phyloP scores from a whole-genome alignment of 2,797 vertebrate species.

The Falco naumanni region DNA sequence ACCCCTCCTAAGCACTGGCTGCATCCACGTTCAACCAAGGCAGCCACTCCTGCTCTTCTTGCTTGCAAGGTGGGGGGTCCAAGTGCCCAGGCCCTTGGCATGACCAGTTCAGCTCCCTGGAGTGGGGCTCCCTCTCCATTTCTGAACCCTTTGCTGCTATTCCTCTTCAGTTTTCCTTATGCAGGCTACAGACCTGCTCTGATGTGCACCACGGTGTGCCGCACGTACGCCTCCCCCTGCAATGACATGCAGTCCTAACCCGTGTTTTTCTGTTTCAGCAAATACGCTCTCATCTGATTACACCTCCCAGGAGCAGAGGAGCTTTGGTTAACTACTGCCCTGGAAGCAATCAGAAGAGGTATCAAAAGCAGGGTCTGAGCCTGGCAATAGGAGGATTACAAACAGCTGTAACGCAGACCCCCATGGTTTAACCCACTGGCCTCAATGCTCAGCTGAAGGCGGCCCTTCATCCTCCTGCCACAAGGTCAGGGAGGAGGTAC shows the following conservation, averaged over 20 bases:
- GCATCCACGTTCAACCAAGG: fast-evolving
- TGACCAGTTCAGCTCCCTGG: background rate
- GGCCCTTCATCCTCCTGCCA: background rate
- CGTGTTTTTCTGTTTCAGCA: background rate
- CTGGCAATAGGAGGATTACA: background rate
- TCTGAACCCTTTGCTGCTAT: background rate
- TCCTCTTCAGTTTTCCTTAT: background rate
- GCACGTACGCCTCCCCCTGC: fast-evolving
- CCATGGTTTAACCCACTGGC: background rate
- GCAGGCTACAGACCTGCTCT: background rate
- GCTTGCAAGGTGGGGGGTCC: background rate
- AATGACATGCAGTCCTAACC: background rate
- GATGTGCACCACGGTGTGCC: background rate
- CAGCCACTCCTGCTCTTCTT: background rate
- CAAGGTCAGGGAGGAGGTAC: background rate
- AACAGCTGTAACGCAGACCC: background rate
- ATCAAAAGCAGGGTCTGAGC: background rate
- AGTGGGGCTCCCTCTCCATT: background rate
- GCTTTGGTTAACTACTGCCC: background rate
- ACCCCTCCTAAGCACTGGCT: background rate
- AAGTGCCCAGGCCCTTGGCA: background rate
- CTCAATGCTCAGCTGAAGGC: background rate
- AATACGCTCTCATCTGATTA: background rate
- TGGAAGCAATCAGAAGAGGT: background rate
- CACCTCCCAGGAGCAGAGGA: background rate